Base-by-base conservation (phyloP, 2,888 invertebrate genomes). In the Epsilonema sp. region DNA sequence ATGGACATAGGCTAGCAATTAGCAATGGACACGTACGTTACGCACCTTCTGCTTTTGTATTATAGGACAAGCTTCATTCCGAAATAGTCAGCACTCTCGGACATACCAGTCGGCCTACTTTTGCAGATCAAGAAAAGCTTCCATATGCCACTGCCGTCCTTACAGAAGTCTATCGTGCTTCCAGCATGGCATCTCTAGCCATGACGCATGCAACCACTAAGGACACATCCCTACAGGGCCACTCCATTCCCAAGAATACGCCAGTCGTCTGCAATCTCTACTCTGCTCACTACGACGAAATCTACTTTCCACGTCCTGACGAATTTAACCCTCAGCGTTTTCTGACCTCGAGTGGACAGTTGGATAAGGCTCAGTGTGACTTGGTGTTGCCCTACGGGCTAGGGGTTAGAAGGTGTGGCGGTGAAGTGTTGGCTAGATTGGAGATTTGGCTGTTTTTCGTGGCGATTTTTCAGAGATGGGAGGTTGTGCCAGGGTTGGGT, bases 181-280 rank as follows among this genome's bases (percentile, higher is more conserved):
- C 57, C 2, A 51, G 52, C 36, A 53, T 61, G 31, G 54, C 56
- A 36, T 58, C 49, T 22, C 50, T 25, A 37, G 50, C 48, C 47
- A 54, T 48, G 52, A 63, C 55, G 37, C 61, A 58, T 42, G 43
- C 51, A 16, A 49, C 53, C 16, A 31, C 51, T n/a, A 42, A 50
- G 19, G 60, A 63, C 40, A 52, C 59, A n/a, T n/a, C n/a, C n/a
- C n/a, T n/a, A n/a, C n/a, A n/a, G n/a, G 47, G 47, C 16, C 22
- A 20, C 37, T 53, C 49, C 1, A 58, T 65, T 39, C 63, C 64
- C 4, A 52, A 53, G 26, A 56, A 53, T 39, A 50, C 54, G 1
- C 50, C 55, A 13, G 46, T 57, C 20, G 22, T 58, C 4, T 50
- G 54, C 2, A 55, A 55, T 45, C 26, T 60, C 8, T 54, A 52